Percentiles rank a stretch among this genome's conserved stretches.
phyloP scores from a whole-genome alignment of 2,113 vertebrate species.

The Pluvialis apricaria region DNA sequence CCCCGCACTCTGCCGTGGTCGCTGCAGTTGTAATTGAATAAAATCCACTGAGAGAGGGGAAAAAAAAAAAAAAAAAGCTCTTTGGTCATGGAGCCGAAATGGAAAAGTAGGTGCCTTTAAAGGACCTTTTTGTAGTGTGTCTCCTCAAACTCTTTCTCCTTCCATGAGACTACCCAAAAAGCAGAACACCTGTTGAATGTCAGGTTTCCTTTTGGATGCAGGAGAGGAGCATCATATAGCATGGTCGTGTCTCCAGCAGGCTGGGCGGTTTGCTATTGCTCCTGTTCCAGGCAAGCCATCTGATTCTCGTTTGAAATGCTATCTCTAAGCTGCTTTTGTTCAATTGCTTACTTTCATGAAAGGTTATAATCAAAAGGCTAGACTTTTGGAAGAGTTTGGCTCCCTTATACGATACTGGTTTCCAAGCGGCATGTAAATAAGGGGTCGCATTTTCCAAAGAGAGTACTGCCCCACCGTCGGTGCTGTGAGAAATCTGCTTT shows the following conservation, averaged over 20 bases:
- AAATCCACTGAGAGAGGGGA: background rate
- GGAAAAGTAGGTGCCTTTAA: background rate
- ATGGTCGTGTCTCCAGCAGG: background rate
- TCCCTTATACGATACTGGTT: background rate
- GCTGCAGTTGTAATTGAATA: conserved; percentile 9
- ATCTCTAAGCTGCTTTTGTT: conserved; percentile 34
- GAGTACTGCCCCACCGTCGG: background rate
- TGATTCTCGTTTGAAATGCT: conserved; percentile 11
- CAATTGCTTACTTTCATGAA: background rate
- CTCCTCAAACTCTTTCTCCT: background rate
- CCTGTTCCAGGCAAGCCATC: background rate
- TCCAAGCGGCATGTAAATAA: background rate
- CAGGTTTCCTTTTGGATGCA: conserved; percentile 4
- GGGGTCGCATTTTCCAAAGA: background rate
- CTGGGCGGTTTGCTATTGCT: background rate
- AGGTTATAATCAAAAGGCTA: conserved; percentile 18
- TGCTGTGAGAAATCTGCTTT: conserved; percentile 32
- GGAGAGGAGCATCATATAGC: background rate
- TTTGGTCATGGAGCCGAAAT: conserved; percentile 1
- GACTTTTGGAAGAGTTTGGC: background rate
- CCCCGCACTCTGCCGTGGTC: background rate
- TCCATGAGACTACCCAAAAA: background rate
- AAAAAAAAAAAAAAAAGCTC: background rate
- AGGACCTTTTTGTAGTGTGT: background rate
- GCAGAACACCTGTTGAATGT: conserved; percentile 1